phyloP scores from a whole-genome alignment of 1,140 invertebrate genomes.

The Cotesia vestalis region DNA sequence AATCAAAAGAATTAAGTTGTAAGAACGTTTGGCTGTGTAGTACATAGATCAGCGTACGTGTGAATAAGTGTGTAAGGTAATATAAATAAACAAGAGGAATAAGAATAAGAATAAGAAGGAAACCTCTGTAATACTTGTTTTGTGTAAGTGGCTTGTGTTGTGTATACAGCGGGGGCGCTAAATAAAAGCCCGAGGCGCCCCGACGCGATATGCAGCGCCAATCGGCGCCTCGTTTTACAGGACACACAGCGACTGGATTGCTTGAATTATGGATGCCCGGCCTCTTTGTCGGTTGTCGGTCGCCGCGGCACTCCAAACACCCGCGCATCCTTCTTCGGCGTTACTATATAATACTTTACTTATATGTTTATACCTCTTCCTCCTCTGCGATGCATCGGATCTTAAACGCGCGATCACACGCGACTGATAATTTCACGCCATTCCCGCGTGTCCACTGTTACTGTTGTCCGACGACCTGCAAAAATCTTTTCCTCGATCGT shows the following conservation, averaged over 20 bases:
- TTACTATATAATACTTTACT: too few relatives aligned
- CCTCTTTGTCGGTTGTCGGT: constrained; percentile 52
- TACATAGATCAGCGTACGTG: too few relatives aligned
- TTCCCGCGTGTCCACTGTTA: constrained; percentile 5
- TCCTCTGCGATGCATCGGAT: constrained; percentile 16
- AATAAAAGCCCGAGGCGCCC: constrained; percentile 10
- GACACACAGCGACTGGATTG: constrained; percentile 50
- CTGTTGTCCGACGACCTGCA: too few relatives aligned
- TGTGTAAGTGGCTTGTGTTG: background rate
- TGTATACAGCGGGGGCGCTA: constrained; percentile 11
- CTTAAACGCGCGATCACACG: constrained; percentile 45
- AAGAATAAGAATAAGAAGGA: background rate
- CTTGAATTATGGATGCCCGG: constrained; percentile 55
- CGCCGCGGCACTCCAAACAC: constrained; percentile 29
- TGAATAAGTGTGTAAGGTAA: too few relatives aligned
- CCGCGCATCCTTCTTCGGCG: constrained; percentile 24
- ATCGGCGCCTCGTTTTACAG: constrained; percentile 36
- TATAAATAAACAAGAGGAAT: too few relatives aligned
- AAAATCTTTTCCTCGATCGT: too few relatives aligned
- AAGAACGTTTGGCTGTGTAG: too few relatives aligned
- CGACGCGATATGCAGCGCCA: constrained; percentile 13
- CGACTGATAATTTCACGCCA: constrained; percentile 50
- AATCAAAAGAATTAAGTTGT: too few relatives aligned
- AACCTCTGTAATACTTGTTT: background rate
- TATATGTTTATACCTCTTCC: constrained; percentile 8